Evolutionary conservation across 2,888 invertebrate species (phyloP).

Genomic region (Polydrusus tereticollis): DNA sequence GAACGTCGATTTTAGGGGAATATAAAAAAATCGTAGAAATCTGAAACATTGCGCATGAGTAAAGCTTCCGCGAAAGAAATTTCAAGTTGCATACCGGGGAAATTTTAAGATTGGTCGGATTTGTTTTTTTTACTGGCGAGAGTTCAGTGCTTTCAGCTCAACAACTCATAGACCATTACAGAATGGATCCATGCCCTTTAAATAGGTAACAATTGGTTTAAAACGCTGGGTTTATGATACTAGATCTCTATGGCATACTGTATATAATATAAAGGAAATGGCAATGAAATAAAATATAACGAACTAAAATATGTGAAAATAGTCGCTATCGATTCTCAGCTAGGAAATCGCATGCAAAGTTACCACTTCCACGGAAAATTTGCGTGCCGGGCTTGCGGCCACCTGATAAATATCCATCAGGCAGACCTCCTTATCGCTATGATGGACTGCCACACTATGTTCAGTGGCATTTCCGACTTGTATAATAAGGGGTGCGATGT

Average conservation of each 20-base stretch:
- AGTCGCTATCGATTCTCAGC: conserved; percentile 35
- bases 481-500: conserved; percentile 44
- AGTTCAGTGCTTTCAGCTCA: too few species aligned
- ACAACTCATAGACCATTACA: too few species aligned
- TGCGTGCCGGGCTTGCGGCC: conserved; percentile 41
- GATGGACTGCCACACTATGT: conserved; percentile 49
- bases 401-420: conserved; percentile 47
- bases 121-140: too few species aligned
- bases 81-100: too few species aligned
- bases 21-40: too few species aligned
- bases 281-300: conserved; percentile 31
- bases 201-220: too few species aligned
- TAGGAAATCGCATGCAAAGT: conserved; percentile 49
- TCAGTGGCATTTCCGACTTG: conserved; percentile 47
- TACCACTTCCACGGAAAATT: conserved; percentile 46
- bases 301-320: conserved; percentile 40
- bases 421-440: conserved; percentile 44
- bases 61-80: too few species aligned
- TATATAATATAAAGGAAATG: conserved; percentile 1
- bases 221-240: too few species aligned
- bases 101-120: too few species aligned
- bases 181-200: too few species aligned
- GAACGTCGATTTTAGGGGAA: too few species aligned
- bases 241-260: background rate
- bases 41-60: too few species aligned